Evolutionary conservation across 2,888 invertebrate genomes (phyloP).

Genomic region (Iphiclides podalirius): DNA sequence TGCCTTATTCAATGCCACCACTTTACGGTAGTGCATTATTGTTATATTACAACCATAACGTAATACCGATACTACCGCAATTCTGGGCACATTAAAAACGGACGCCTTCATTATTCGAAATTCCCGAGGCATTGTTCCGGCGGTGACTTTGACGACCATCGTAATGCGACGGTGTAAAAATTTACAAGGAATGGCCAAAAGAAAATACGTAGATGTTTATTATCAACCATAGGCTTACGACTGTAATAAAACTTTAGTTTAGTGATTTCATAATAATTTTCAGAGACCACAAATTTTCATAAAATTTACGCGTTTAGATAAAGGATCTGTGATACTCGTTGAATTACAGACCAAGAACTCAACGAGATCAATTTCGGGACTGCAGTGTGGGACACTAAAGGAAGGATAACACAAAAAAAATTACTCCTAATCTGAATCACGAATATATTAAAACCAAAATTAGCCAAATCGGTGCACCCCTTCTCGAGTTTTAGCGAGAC

Average conservation of each 20-base stretch:
- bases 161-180: constrained; percentile 22
- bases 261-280: constrained; percentile 1
- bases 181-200: constrained; percentile 18
- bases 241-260: background rate
- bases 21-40: constrained; percentile 66
- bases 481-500: too few species aligned
- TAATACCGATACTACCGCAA: constrained; percentile 60
- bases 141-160: constrained; percentile 30
- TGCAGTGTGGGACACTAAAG: too few species aligned
- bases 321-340: too few species aligned
- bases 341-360: too few species aligned
- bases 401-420: too few species aligned
- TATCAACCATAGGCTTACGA: constrained; percentile 7
- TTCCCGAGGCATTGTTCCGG: constrained; percentile 27
- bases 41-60: constrained; percentile 57
- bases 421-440: too few species aligned
- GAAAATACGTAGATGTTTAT: constrained; percentile 16
- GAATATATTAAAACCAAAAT: too few species aligned
- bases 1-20: constrained; percentile 44
- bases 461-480: too few species aligned
- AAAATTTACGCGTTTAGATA: too few species aligned
- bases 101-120: constrained; percentile 32
- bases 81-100: constrained; percentile 41
- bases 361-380: too few species aligned
- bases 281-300: constrained; percentile 13